Percentiles rank a stretch among this genome's conserved stretches.
phyloP scores from a whole-genome alignment of 2,888 invertebrate genomes.

The Caenorhabditis panamensis region DNA sequence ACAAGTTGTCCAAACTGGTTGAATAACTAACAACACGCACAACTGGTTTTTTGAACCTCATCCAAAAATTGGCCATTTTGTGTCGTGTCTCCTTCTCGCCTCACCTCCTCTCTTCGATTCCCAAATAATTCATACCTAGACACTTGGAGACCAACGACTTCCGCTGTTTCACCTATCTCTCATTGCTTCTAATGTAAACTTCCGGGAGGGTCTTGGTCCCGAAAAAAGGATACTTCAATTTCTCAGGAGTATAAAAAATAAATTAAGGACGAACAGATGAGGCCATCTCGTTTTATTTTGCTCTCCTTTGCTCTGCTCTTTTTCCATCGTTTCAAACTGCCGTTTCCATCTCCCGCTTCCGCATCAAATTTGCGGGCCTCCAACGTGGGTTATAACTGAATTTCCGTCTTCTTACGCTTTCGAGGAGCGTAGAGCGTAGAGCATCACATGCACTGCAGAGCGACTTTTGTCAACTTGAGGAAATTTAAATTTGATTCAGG shows the following conservation, averaged over 20 bases:
- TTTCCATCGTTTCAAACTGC: not conserved
- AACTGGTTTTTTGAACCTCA: slow-evolving; percentile 17
- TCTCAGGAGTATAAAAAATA: slow-evolving; percentile 57
- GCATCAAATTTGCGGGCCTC: slow-evolving; percentile 49
- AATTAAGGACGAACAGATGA: slow-evolving; percentile 52
- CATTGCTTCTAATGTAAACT: slow-evolving; percentile 23
- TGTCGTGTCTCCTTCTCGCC: not conserved
- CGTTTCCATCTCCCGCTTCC: slow-evolving; percentile 31
- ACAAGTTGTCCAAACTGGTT: slow-evolving; percentile 34
- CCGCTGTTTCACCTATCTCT: slow-evolving; percentile 31
- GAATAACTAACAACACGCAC: slow-evolving; percentile 43
- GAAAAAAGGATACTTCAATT: not conserved
- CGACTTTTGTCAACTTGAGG: slow-evolving; percentile 25
- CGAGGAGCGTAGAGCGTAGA: not conserved
- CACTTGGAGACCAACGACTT: slow-evolving; percentile 28
- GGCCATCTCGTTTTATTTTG: slow-evolving; percentile 42
- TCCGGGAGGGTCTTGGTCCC: no score
- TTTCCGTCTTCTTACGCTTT: slow-evolving; percentile 22
- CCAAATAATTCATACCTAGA: slow-evolving; percentile 49
- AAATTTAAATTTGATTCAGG: not conserved
- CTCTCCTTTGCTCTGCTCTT: not conserved
- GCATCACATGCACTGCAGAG: slow-evolving; percentile 48
- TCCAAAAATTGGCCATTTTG: slow-evolving; percentile 25
- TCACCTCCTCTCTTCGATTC: not conserved
- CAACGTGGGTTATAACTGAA: slow-evolving; percentile 53